Base-by-base conservation (phyloP, 2,888 invertebrate species). In the Temnothorax rugatulus region DNA sequence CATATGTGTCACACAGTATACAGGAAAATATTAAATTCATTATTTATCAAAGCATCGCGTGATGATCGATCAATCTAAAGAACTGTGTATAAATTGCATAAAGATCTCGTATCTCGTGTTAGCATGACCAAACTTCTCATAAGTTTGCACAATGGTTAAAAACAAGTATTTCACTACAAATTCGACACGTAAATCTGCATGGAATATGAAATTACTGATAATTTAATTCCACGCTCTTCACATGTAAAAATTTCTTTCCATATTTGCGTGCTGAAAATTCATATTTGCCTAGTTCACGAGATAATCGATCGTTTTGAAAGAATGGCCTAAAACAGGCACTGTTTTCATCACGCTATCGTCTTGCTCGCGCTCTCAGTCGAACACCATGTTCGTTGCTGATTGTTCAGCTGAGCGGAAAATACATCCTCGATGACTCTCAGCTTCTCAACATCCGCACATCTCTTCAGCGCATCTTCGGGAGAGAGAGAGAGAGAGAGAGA, bases 341-440 rank as follows among this genome's bases (percentile, higher is more conserved):
- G 3, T 15, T n/a, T n/a, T n/a, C n/a, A 13, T 29, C 44, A 21
- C 54, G n/a, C n/a, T 61, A 25, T 75, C 21, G 25, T 74, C 18
- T 11, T 38, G 34, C 44, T 38, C 38, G 38, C 7, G 15, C 25
- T 13, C 1, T 75, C 34, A 4, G 2, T 59, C 15, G 18, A 38
- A 34, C 25, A 9, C 4, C 9, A 4, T 8, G 50, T 38, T 71
- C 21, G 1, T 13, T 44, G 52, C 4, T 47, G 18, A 9, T 50
- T 9, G 13, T 59, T 69, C 13, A 18, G 5, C 47, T 25, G 47
- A 57, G 21, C 8, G 13, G 47, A 71, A 61, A 47, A 71, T 61
- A 61, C 25, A 71, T 9, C 21, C 50, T 71, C 47, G 13, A 57
- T 71, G 18, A 71, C 25, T 81, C 4, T 47, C 47, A 21, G 13